These are phyloP conservation scores for Clarias gariepinus DNA, from an alignment of 2,113 vertebrate species.

Conservation along the genomic window DNA sequence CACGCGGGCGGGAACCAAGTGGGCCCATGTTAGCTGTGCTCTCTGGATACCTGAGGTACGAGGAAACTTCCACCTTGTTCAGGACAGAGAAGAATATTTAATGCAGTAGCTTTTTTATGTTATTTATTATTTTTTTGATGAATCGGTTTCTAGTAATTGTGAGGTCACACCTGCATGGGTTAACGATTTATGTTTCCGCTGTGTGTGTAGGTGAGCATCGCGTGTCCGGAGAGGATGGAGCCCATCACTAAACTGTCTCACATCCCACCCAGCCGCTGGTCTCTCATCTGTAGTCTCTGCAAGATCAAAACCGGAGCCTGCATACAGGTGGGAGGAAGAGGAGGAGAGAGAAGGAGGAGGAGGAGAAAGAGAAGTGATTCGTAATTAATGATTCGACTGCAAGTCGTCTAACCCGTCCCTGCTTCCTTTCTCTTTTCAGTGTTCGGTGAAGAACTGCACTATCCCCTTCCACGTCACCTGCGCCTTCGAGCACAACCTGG, in stretches of 20 bases:
- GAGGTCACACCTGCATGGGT: no score
- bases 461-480: constrained; percentile 99
- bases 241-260: constrained; percentile 98
- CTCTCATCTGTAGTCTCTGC: constrained; percentile 94
- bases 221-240: constrained; percentile 97
- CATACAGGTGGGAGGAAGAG: constrained; percentile 81
- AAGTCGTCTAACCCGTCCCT: neutral
- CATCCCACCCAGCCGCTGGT: constrained; percentile 96
- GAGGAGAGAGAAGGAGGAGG: neutral
- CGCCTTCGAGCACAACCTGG: constrained; percentile 94
- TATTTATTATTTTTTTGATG: no score
- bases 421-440: constrained; percentile 68
- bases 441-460: constrained; percentile 96
- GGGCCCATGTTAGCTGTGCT: constrained; percentile 97
- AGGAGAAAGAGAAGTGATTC: neutral
- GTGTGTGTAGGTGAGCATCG: constrained; percentile 88
- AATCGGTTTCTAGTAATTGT: no score
- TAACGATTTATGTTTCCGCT: neutral
- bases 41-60: constrained; percentile 98
- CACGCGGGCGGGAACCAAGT: constrained; percentile 90
- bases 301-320: constrained; percentile 96
- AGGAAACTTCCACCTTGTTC: no score
- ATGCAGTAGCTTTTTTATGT: no score
- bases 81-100: no score
- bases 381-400: no score